Evolutionary conservation across 2,888 invertebrate species (phyloP).

Genomic region (Nebria brevicollis): DNA sequence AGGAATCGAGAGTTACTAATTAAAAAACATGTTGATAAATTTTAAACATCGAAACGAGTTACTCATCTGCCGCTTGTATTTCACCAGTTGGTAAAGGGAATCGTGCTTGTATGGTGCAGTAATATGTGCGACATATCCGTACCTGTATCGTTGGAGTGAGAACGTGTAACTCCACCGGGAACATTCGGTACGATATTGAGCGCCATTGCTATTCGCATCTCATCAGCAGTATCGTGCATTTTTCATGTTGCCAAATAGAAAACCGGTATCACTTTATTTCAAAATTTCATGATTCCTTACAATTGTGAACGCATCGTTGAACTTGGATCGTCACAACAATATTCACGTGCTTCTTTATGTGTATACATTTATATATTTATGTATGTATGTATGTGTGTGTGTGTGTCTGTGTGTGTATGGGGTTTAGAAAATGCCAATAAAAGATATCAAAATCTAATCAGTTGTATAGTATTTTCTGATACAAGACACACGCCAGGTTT

Average conservation of each 20-base stretch:
- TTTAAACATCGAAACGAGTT: slow-evolving; percentile 8
- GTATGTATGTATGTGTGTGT: neutral
- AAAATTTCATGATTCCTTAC: slow-evolving; percentile 55
- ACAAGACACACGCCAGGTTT: slow-evolving; percentile 27
- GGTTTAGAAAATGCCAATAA: too few species aligned
- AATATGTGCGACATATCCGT: neutral
- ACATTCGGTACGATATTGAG: slow-evolving; percentile 53
- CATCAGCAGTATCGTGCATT: slow-evolving; percentile 60
- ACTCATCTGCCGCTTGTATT: neutral
- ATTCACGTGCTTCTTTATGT: neutral
- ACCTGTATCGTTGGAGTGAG: neutral
- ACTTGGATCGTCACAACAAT: neutral
- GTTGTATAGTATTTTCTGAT: neutral
- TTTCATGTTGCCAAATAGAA: slow-evolving; percentile 57
- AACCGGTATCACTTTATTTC: slow-evolving; percentile 55
- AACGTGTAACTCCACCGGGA: slow-evolving; percentile 36
- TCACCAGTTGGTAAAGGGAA: slow-evolving; percentile 7
- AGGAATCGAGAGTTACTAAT: slow-evolving; percentile 33
- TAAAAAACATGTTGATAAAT: slow-evolving; percentile 34
- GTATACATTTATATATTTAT: neutral
- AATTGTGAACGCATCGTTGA: slow-evolving; percentile 45
- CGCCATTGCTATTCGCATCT: slow-evolving; percentile 59
- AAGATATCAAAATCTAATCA: neutral
- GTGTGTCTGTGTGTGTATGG: neutral
- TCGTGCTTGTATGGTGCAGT: neutral